These are phyloP conservation scores for Nymphalis urticae DNA, from an alignment of 2,888 invertebrate species.

Conservation along the genomic window DNA sequence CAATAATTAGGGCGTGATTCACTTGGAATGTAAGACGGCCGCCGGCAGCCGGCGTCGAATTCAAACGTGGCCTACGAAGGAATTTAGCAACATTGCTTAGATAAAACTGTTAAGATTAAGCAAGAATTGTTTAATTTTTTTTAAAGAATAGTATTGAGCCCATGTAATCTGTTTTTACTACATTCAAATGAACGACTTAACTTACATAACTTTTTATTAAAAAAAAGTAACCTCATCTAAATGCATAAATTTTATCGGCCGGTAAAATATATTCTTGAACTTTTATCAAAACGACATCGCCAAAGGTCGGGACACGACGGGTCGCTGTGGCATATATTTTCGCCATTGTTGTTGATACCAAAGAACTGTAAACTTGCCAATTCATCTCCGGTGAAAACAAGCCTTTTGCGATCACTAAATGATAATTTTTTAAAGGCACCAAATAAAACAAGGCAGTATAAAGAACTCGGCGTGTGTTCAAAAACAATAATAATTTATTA, in stretches of 20 bases:
- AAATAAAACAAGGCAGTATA: background rate
- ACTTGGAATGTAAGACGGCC: constrained; percentile 43
- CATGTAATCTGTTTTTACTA: too few species aligned
- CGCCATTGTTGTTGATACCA: constrained; percentile 49
- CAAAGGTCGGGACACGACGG: constrained; percentile 51
- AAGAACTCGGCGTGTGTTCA: background rate
- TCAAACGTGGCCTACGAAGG: constrained; percentile 40
- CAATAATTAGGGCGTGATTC: constrained; percentile 59
- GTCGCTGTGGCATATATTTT: constrained; percentile 47
- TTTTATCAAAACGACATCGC: constrained; percentile 40
- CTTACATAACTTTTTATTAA: background rate
- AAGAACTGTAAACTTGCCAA: constrained; percentile 49
- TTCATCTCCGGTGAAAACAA: constrained; percentile 70
- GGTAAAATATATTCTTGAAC: constrained; percentile 21
- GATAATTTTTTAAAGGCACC: constrained; percentile 49
- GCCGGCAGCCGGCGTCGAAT: constrained; percentile 38
- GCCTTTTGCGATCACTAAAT: constrained; percentile 50
- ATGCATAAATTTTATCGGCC: constrained; percentile 19
- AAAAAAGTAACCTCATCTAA: constrained; percentile 1
- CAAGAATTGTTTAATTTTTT: constrained; percentile 9
- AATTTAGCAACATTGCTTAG: constrained; percentile 39
- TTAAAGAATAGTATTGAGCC: too few species aligned
- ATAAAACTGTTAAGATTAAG: constrained; percentile 36
- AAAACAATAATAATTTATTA: constrained; percentile 47
- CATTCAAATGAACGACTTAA: too few species aligned